Percentiles rank a stretch among this genome's conserved stretches.
phyloP scores from a whole-genome alignment of 2,113 vertebrate species.

The Tonatia bakeri region DNA sequence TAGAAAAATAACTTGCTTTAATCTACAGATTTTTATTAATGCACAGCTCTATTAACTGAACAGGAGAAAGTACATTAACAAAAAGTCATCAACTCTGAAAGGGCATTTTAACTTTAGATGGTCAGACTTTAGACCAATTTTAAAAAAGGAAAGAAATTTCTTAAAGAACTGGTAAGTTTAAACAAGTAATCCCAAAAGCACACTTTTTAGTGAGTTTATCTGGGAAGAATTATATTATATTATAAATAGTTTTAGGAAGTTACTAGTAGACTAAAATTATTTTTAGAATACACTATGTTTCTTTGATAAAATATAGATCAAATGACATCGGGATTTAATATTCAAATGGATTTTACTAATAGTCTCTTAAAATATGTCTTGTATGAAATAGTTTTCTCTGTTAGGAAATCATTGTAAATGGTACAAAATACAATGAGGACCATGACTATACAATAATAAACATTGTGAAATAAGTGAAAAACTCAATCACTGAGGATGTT shows the following conservation, averaged over 20 bases:
- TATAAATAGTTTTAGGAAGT: conserved; percentile 20
- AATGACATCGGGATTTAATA: conserved; percentile 53
- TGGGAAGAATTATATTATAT: not conserved
- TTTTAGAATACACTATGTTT: conserved; percentile 49
- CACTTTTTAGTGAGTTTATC: not conserved
- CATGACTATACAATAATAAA: conserved; percentile 15
- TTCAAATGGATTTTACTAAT: conserved; percentile 39
- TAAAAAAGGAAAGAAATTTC: not conserved
- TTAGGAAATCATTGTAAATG: conserved; percentile 33
- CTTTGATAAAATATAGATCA: conserved; percentile 52
- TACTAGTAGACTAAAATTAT: conserved; percentile 54
- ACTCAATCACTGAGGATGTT: conserved; percentile 36
- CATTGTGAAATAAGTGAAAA: conserved; percentile 46
- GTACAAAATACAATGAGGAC: conserved; percentile 22
- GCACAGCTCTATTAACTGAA: conserved; percentile 61
- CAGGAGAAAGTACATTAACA: conserved; percentile 53
- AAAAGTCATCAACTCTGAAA: conserved; percentile 56
- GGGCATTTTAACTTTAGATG: conserved; percentile 60
- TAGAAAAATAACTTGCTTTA: conserved; percentile 74
- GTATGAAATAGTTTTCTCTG: not conserved
- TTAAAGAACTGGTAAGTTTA: not conserved
- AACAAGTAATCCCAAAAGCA: conserved; percentile 25
- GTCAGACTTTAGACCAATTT: not conserved
- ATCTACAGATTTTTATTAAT: conserved; percentile 67
- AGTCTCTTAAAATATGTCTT: conserved; percentile 46